Percentiles rank a stretch among this genome's conserved stretches.
Conservation (phyloP, 1,140 invertebrate species). For the Pachypeltis micranthus region DNA sequence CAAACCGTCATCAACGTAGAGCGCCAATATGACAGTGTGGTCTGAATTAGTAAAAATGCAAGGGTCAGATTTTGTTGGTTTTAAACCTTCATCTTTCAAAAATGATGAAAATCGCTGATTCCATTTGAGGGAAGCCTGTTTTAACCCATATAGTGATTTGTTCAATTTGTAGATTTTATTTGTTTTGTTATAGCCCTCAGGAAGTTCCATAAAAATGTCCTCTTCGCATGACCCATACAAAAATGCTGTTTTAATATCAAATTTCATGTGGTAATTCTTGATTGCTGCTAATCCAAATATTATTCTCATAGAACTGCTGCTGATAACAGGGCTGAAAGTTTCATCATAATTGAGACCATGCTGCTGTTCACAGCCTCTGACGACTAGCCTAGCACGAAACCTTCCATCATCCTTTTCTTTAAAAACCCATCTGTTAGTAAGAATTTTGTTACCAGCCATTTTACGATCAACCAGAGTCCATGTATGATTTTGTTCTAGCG, state of each 20-base stretch:
- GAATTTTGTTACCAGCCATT: slow-evolving; percentile 4
- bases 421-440: slow-evolving; percentile 23
- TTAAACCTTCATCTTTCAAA: slow-evolving; percentile 6
- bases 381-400: slow-evolving; percentile 35
- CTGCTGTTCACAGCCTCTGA: slow-evolving; percentile 32
- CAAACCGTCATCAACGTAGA: slow-evolving; percentile 8
- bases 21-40: background rate
- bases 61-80: background rate
- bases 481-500: slow-evolving; percentile 26
- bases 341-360: slow-evolving; percentile 30
- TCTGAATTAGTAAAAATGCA: background rate
- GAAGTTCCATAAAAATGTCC: slow-evolving; percentile 17
- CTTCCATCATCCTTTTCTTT: slow-evolving; percentile 16
- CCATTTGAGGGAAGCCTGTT: slow-evolving; percentile 33
- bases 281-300: slow-evolving; percentile 33
- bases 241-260: slow-evolving; percentile 34
- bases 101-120: slow-evolving; percentile 16
- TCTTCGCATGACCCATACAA: slow-evolving; percentile 1
- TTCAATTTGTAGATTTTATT: slow-evolving; percentile 32
- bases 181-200: slow-evolving; percentile 24
- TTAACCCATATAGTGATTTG: slow-evolving; percentile 36
- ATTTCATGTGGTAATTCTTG: slow-evolving; percentile 31
- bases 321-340: slow-evolving; percentile 32
- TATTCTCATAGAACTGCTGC: slow-evolving; percentile 33
- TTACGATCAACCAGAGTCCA: slow-evolving; percentile 18